These are phyloP conservation scores for Xiphophorus birchmanni DNA, from an alignment of 2,797 vertebrate species.

Conservation along the genomic window DNA sequence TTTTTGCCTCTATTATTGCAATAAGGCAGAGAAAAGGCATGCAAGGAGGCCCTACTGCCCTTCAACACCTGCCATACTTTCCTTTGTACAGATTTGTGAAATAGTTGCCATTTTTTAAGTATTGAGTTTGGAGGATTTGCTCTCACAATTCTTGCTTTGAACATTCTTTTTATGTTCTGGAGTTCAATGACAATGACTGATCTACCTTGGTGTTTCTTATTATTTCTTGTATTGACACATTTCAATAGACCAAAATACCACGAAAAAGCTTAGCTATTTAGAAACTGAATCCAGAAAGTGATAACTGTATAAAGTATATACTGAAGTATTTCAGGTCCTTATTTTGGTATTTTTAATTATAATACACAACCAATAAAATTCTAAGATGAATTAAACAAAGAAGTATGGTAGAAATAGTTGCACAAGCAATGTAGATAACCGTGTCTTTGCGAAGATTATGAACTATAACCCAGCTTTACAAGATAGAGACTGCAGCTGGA, in stretches of 20 bases:
- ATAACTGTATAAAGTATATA: neutral
- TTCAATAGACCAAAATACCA: neutral
- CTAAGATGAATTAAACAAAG: neutral
- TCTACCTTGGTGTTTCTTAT: neutral
- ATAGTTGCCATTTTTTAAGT: conserved; percentile 3
- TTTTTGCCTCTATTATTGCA: conserved; percentile 27
- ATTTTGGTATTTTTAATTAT: neutral
- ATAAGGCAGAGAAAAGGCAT: conserved; percentile 35
- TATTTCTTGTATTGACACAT: neutral
- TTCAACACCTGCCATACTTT: conserved; percentile 12
- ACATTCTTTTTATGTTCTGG: neutral
- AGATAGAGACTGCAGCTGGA: neutral
- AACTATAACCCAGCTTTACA: neutral
- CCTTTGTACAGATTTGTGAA: conserved; percentile 24
- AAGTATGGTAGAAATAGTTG: neutral
- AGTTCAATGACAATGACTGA: neutral
- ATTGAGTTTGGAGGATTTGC: neutral
- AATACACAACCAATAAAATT: neutral
- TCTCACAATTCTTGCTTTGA: conserved; percentile 1
- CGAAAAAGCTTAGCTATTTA: neutral
- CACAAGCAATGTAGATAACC: neutral
- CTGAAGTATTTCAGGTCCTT: neutral
- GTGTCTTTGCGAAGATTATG: neutral
- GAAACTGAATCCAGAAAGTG: neutral
- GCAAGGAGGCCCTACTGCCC: conserved; percentile 25